Evolutionary conservation across 2,797 vertebrate genomes (phyloP).

Genomic region (Prionace glauca): DNA sequence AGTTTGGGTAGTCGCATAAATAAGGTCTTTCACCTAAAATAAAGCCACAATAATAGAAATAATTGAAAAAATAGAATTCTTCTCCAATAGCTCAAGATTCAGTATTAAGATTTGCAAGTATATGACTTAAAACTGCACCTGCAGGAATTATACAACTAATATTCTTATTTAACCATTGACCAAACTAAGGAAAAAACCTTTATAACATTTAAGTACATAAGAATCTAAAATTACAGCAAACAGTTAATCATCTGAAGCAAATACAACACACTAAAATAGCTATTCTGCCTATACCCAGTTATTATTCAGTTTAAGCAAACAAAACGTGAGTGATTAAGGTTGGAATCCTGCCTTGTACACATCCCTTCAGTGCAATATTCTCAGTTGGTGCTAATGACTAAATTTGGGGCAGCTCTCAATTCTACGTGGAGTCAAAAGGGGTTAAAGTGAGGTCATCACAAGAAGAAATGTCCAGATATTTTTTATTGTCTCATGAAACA

Average conservation of each 20-base stretch:
- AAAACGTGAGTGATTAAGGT: neutral
- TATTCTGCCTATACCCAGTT: neutral
- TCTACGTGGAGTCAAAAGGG: neutral
- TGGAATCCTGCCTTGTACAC: neutral
- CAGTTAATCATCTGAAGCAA: neutral
- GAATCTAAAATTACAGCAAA: neutral
- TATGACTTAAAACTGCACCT: neutral
- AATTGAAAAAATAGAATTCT: neutral
- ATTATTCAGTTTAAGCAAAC: neutral
- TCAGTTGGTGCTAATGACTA: neutral
- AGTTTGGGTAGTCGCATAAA: conserved; percentile 92
- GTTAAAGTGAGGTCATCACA: neutral
- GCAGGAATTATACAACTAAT: neutral
- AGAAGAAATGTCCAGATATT: neutral
- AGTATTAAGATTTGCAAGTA: neutral
- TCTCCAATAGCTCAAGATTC: neutral
- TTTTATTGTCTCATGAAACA: neutral
- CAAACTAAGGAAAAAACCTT: neutral
- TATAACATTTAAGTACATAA: too few relatives aligned
- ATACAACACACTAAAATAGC: neutral
- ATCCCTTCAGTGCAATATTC: neutral
- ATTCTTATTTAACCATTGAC: neutral
- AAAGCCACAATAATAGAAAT: neutral
- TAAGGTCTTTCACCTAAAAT: conserved; percentile 91
- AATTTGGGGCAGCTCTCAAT: neutral